Evolutionary conservation across 2,113 vertebrate species (phyloP).

Genomic region (Rostratula benghalensis): DNA sequence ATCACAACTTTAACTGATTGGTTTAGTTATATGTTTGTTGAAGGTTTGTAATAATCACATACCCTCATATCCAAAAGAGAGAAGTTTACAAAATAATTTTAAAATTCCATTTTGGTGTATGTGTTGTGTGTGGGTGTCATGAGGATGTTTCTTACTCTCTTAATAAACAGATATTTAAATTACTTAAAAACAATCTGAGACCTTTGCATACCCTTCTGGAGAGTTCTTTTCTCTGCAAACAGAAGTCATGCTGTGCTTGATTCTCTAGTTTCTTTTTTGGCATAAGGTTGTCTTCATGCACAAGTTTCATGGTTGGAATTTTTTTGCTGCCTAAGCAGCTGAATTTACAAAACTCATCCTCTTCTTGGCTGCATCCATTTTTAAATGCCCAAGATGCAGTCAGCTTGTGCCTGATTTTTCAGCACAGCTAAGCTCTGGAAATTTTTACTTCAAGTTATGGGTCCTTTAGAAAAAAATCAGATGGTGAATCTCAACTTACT

Average conservation of each 20-base stretch:
- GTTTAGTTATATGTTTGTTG: background rate
- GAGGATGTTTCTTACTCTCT: background rate
- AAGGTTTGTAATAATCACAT: background rate
- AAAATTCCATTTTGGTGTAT: background rate
- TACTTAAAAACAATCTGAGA: background rate
- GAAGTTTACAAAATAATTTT: background rate
- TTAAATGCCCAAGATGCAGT: background rate
- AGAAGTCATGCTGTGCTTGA: background rate
- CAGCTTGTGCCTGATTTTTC: background rate
- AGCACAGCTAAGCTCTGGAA: background rate
- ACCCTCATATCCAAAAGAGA: background rate
- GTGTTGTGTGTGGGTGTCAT: rapidly evolving
- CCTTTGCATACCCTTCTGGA: background rate
- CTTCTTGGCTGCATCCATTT: background rate
- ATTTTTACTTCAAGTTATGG: background rate
- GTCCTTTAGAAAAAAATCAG: background rate
- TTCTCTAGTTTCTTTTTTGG: background rate
- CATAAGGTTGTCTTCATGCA: background rate
- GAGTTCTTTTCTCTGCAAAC: background rate
- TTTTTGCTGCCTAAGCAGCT: background rate
- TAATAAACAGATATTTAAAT: background rate
- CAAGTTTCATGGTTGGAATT: background rate
- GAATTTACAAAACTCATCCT: background rate
- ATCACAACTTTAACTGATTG: background rate
- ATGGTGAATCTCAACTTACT: background rate